These are phyloP conservation scores for Polydrusus tereticollis DNA, from an alignment of 2,888 invertebrate species.

Conservation along the genomic window DNA sequence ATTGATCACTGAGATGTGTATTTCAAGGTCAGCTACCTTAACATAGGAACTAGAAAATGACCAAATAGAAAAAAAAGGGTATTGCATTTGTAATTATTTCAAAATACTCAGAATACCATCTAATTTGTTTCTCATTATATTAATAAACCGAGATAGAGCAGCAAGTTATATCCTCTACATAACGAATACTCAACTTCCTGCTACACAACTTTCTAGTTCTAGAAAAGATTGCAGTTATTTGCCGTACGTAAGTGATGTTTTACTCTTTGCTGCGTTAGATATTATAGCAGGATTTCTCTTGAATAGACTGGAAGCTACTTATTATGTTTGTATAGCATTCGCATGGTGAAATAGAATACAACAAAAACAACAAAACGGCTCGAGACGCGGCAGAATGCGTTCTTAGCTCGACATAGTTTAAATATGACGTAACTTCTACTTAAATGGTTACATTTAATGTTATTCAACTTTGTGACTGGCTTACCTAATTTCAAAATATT, in stretches of 20 bases:
- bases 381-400: constrained; percentile 13
- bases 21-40: background rate
- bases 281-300: constrained; percentile 44
- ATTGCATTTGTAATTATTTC: constrained; percentile 41
- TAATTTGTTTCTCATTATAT: constrained; percentile 48
- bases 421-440: background rate
- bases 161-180: constrained; percentile 45
- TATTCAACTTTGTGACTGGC: background rate
- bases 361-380: constrained; percentile 23
- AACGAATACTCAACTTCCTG: constrained; percentile 48
- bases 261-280: constrained; percentile 42
- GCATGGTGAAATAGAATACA: constrained; percentile 28
- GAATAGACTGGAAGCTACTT: constrained; percentile 44
- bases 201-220: constrained; percentile 47
- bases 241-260: constrained; percentile 46
- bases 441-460: constrained; percentile 3
- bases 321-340: constrained; percentile 44
- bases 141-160: constrained; percentile 42
- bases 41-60: constrained; percentile 11
- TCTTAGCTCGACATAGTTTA: constrained; percentile 15
- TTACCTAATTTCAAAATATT: background rate
- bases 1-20: background rate
- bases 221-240: constrained; percentile 50
- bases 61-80: constrained; percentile 34
- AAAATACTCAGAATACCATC: constrained; percentile 36